Base-by-base conservation (phyloP, 2,113 vertebrate genomes). In the Oostethus manadensis region DNA sequence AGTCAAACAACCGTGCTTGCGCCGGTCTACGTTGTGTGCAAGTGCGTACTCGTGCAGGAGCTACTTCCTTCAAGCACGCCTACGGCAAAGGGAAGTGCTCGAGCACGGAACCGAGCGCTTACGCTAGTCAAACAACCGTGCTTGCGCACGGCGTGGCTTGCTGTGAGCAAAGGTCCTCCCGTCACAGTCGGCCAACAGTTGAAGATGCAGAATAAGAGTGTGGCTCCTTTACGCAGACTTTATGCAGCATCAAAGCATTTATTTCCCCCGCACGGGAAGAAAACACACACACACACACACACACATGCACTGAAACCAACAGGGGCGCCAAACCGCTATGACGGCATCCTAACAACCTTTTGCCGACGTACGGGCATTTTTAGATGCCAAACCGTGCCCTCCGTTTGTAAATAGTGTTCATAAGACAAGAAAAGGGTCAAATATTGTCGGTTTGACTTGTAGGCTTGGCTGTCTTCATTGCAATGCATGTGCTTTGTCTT, bases 321-420 rank as follows among this genome's bases (percentile, higher is more conserved):
- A 56, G 51, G 80, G 82, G 76, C 82, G 72, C 77, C 64, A 80
- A 74, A 73, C 58, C 64, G 71, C 72, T 73, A 73, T 58, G 51
- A 79, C 22, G 16, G 16, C 8, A 16, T 20, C 11, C 14, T 55
- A 10, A 38, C 18, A 40, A 42, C 38, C 14, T n/a, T n/a, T n/a
- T n/a, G n/a, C n/a, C n/a, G n/a, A n/a, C n/a, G n/a, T n/a, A n/a
- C n/a, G n/a, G n/a, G n/a, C 13, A 21, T 21, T 20, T 40, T 21
- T 11, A 13, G n/a, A 33, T 51, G 14, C 29, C 8, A 3, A 21
- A 11, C n/a, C 82, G 86, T 86, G 83, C 57, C 62, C 48, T 75
- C 74, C n/a, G 61, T 42, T 42, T 42, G 87, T 90, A 89, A 83
- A 87, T 86, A 88, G 43, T 65, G 63, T 79, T 76, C 63, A 69